Evolutionary conservation across 2,888 invertebrate genomes (phyloP).

Genomic region (Drosophila austrosaltans): DNA sequence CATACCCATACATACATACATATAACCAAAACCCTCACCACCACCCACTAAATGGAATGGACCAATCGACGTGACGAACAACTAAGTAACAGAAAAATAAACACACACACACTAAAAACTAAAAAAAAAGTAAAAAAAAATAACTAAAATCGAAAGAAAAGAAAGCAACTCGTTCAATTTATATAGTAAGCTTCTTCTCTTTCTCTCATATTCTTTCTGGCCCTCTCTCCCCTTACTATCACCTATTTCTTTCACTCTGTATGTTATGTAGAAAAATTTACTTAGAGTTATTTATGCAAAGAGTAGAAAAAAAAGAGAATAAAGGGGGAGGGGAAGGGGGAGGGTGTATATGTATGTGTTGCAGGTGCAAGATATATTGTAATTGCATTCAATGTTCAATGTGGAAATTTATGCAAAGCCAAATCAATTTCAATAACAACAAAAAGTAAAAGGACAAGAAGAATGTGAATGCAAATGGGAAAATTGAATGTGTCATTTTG

Average conservation of each 20-base stretch:
- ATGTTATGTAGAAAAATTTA: constrained; percentile 63
- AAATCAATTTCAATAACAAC: constrained; percentile 76
- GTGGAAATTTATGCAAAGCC: constrained; percentile 70
- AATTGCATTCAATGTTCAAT: constrained; percentile 64
- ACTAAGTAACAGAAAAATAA: constrained; percentile 30
- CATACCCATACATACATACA: neutral
- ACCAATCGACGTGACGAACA: constrained; percentile 75
- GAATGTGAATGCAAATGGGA: constrained; percentile 11
- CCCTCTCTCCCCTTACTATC: neutral
- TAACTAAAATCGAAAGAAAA: constrained; percentile 28
- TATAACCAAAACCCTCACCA: constrained; percentile 18
- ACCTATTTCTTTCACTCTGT: neutral
- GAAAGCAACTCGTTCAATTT: constrained; percentile 56
- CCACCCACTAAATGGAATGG: constrained; percentile 60
- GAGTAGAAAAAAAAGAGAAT: neutral
- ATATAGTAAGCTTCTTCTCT: constrained; percentile 36
- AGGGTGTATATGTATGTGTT: neutral
- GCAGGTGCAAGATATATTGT: constrained; percentile 69
- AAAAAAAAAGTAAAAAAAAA: constrained; percentile 4
- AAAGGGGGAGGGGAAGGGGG: neutral
- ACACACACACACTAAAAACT: constrained; percentile 22
- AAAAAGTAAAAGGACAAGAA: constrained; percentile 19
- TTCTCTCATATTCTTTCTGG: neutral
- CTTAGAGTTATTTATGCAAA: constrained; percentile 77
- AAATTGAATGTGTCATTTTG: constrained; percentile 1